These are phyloP conservation scores for Tachysurus fulvidraco DNA, from an alignment of 2,113 vertebrate genomes.

Conservation along the genomic window DNA sequence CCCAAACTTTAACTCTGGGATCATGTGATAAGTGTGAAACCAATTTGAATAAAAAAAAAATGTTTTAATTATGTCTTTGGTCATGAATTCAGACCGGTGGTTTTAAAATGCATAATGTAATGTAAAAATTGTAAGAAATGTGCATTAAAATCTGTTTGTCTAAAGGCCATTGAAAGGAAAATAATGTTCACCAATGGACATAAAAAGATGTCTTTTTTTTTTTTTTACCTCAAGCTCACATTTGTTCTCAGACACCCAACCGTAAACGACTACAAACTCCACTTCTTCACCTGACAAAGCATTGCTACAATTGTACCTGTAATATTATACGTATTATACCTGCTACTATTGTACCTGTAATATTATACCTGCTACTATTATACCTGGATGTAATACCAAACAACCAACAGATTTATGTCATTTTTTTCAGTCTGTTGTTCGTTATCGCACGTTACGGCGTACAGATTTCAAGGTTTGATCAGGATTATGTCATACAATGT, in stretches of 20 bases:
- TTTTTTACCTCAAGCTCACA: background rate
- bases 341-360: too few species aligned
- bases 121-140: background rate
- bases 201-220: background rate
- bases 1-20: background rate
- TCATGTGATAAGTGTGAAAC: background rate
- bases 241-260: background rate
- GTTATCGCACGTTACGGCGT: background rate
- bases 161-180: background rate
- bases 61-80: background rate
- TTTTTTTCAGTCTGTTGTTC: background rate
- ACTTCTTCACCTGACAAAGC: background rate
- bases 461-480: background rate
- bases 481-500: background rate
- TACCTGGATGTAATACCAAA: too few species aligned
- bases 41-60: background rate
- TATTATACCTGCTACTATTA: too few species aligned
- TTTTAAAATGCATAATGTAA: background rate
- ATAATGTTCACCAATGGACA: too few species aligned
- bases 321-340: too few species aligned
- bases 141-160: background rate
- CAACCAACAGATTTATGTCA: background rate
- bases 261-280: background rate
- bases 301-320: background rate
- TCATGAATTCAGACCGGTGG: too few species aligned